Percentiles rank a stretch among this genome's conserved stretches.
Conservation (phyloP, 2,113 vertebrate species). For the Theristicus caerulescens region DNA sequence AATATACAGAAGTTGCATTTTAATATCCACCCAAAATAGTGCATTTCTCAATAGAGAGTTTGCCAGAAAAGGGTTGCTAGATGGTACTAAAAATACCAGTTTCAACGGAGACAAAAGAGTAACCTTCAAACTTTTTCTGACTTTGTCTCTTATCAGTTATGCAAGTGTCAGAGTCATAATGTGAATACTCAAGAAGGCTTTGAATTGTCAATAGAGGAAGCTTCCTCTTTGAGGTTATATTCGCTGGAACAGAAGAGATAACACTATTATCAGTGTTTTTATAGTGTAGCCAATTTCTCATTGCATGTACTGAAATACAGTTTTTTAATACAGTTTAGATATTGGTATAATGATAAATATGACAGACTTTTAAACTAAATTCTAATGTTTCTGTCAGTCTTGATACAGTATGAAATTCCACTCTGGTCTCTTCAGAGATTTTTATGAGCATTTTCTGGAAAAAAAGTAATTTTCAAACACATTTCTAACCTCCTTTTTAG, state of each 20-base stretch:
- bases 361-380: slow-evolving; percentile 25
- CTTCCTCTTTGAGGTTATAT: slow-evolving; percentile 60
- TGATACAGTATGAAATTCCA: background rate
- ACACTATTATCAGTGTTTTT: slow-evolving; percentile 67
- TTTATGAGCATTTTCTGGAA: background rate
- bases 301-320: slow-evolving; percentile 38
- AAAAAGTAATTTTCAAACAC: background rate
- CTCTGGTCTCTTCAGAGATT: background rate
- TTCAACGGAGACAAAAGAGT: slow-evolving; percentile 56
- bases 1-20: background rate
- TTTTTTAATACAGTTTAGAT: slow-evolving; percentile 63
- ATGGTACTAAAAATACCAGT: slow-evolving; percentile 32
- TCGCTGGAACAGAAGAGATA: slow-evolving; percentile 65
- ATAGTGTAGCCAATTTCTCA: slow-evolving; percentile 67
- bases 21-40: background rate
- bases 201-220: slow-evolving; percentile 64
- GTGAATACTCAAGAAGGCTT: slow-evolving; percentile 59
- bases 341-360: slow-evolving; percentile 58
- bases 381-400: background rate
- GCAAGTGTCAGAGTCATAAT: slow-evolving; percentile 64
- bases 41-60: background rate
- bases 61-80: background rate
- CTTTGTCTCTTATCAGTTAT: slow-evolving; percentile 68
- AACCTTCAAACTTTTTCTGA: slow-evolving; percentile 71
- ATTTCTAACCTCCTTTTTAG: background rate